Conservation (phyloP, 2,797 vertebrate genomes). For the Diplodus sargus region DNA sequence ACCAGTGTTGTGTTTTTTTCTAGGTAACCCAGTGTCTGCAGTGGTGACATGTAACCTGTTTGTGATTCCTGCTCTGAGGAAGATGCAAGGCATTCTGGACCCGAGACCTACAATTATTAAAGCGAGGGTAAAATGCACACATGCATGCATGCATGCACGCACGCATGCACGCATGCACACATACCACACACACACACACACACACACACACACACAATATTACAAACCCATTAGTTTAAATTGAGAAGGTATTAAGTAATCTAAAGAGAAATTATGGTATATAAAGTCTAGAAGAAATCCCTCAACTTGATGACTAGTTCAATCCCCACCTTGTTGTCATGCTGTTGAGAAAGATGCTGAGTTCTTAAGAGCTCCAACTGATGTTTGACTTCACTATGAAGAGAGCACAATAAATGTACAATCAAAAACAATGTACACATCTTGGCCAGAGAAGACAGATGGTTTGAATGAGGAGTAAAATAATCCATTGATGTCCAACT, state of each 20-base stretch:
- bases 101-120: conserved; percentile 99
- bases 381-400: not conserved
- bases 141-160: conserved; percentile 14
- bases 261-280: too few relatives aligned
- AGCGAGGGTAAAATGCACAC: conserved; percentile 90
- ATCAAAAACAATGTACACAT: too few relatives aligned
- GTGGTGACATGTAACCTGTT: conserved; percentile 99
- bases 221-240: not conserved
- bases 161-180: conserved; percentile 13
- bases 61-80: conserved; percentile 98
- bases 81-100: conserved; percentile 99
- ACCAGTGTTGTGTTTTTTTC: conserved; percentile 36
- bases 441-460: too few relatives aligned
- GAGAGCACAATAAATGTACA: not conserved
- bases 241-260: not conserved
- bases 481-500: too few relatives aligned
- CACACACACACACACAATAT: not conserved
- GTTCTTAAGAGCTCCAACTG: not conserved
- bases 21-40: conserved; percentile 98
- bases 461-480: too few relatives aligned
- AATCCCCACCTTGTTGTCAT: not conserved
- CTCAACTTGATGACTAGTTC: not conserved
- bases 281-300: not conserved
- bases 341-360: not conserved
- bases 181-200: not conserved